Percentiles rank a stretch among this genome's conserved stretches.
These are phyloP conservation scores for Limnodromus scolopaceus DNA, from an alignment of 2,797 vertebrate species.

Conservation along the genomic window DNA sequence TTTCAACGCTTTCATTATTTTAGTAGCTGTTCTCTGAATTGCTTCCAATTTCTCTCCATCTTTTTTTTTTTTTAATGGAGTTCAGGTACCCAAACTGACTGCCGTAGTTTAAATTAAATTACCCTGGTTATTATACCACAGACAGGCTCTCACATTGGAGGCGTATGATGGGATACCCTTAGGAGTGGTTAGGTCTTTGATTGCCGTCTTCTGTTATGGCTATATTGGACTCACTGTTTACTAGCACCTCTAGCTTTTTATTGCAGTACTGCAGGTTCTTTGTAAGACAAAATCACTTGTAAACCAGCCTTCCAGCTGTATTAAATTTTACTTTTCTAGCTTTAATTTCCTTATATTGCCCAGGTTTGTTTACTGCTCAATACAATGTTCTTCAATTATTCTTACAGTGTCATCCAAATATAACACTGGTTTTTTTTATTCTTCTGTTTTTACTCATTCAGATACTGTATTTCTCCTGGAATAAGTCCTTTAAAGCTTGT, in stretches of 20 bases:
- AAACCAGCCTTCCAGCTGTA: background rate
- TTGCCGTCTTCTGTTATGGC: background rate
- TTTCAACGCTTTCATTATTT: background rate
- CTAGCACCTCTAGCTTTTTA: background rate
- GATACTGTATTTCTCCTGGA: background rate
- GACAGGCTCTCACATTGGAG: background rate
- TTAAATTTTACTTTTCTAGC: background rate
- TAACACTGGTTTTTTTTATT: background rate
- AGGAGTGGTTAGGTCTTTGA: background rate
- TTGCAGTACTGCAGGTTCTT: background rate
- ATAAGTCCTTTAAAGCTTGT: background rate
- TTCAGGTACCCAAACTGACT: background rate
- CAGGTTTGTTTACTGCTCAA: background rate
- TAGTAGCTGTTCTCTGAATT: background rate
- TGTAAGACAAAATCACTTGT: background rate
- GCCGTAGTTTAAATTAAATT: background rate
- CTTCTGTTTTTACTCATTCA: background rate
- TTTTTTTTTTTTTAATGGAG: background rate
- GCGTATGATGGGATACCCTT: background rate
- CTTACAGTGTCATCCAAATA: background rate
- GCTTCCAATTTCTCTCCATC: background rate
- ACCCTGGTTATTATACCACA: background rate
- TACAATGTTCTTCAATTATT: background rate
- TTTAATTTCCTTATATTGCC: background rate
- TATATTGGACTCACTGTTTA: background rate